Evolutionary conservation across 2,113 vertebrate genomes (phyloP).

Genomic region (Carassius auratus): DNA sequence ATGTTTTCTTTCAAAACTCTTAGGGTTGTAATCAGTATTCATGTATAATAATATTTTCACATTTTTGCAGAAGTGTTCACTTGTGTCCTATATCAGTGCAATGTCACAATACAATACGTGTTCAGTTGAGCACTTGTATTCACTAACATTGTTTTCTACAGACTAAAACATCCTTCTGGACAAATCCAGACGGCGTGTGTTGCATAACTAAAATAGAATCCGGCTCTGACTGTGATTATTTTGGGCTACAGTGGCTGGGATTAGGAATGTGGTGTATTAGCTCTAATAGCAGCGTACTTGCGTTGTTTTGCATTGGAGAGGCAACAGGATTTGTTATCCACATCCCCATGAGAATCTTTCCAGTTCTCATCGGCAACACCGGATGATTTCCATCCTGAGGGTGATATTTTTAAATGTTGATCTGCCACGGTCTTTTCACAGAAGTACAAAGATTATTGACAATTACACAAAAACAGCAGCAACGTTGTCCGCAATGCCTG

Average conservation of each 20-base stretch:
- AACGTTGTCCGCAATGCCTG: constrained; percentile 87
- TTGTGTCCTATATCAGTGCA: background rate
- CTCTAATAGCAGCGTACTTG: background rate
- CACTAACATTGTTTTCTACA: background rate
- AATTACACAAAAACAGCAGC: constrained; percentile 81
- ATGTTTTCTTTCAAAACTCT: background rate
- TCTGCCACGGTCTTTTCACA: background rate
- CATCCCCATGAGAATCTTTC: background rate
- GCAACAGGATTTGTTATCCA: constrained; percentile 2
- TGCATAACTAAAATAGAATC: background rate
- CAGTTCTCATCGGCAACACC: background rate
- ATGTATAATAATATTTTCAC: background rate
- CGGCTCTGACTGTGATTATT: background rate
- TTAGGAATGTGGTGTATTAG: constrained; percentile 1
- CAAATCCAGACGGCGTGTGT: background rate
- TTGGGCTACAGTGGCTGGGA: constrained; percentile 2
- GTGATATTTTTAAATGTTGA: constrained; percentile 4
- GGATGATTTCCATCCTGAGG: background rate
- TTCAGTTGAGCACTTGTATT: background rate
- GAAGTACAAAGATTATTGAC: constrained; percentile 1
- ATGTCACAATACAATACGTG: constrained; percentile 8
- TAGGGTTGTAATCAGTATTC: background rate
- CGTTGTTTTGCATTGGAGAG: constrained; percentile 2
- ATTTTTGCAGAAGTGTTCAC: background rate
- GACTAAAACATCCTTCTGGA: background rate